Conservation (phyloP, 2,888 invertebrate species). For the Acrobasis repandana region DNA sequence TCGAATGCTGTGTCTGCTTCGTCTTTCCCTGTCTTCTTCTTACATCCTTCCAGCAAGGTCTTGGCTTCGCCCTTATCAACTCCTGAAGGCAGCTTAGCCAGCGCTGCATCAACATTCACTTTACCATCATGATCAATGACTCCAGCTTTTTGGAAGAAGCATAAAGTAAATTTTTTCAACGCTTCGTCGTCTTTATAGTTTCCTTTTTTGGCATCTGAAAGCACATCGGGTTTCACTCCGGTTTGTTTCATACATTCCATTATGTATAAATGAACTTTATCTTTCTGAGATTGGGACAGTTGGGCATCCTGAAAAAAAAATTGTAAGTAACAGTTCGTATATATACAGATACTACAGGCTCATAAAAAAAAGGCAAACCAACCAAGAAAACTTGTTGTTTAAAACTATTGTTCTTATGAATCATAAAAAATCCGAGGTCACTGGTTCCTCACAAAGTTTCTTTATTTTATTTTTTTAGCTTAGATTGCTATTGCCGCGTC, state of each 20-base stretch:
- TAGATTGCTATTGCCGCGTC: no score
- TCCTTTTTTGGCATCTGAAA: conserved; percentile 67
- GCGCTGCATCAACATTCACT: conserved; percentile 65
- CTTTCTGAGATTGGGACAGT: conserved; percentile 54
- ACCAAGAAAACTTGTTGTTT: no score
- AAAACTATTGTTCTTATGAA: no score
- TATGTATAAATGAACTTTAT: conserved; percentile 49
- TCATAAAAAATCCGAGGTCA: no score
- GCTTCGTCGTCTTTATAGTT: conserved; percentile 62
- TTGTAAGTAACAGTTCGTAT: no score
- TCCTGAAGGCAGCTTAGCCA: conserved; percentile 63
- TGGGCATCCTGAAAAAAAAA: conserved; percentile 50
- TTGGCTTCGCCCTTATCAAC: conserved; percentile 59
- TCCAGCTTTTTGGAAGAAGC: conserved; percentile 72
- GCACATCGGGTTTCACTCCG: conserved; percentile 57
- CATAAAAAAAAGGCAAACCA: no score
- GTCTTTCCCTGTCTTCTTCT: conserved; percentile 60
- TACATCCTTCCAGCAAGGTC: conserved; percentile 66
- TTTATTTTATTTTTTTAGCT: no score
- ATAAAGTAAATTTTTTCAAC: conserved; percentile 70
- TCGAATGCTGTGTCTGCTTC: conserved; percentile 66
- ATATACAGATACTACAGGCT: no score
- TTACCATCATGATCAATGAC: conserved; percentile 60
- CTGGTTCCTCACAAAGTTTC: no score
- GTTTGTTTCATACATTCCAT: conserved; percentile 62